phyloP scores from a whole-genome alignment of 30 jellyfish, hydroid and myxozoan species.

The Sanderia malayensis region DNA sequence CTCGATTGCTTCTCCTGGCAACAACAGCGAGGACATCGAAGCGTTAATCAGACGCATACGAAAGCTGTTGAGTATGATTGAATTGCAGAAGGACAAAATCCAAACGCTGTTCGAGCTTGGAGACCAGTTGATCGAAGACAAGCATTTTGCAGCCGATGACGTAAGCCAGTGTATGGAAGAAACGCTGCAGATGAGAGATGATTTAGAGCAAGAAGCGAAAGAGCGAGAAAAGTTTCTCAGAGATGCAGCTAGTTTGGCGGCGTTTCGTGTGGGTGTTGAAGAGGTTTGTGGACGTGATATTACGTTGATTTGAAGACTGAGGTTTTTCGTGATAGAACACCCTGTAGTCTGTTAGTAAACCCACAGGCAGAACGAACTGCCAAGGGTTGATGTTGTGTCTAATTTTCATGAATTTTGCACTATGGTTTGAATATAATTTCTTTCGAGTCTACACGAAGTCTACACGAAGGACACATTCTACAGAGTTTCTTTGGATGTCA shows the following conservation, averaged over 20 bases:
- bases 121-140: constrained; percentile 22
- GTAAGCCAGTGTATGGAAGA: neutral
- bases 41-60: constrained; percentile 30
- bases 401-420: too few species aligned
- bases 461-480: too few species aligned
- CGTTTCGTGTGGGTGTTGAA: constrained; percentile 24
- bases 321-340: too few species aligned
- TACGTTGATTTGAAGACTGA: too few species aligned
- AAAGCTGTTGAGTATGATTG: constrained; percentile 35
- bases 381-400: too few species aligned
- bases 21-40: constrained; percentile 25
- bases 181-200: constrained; percentile 6
- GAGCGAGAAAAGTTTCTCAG: constrained; percentile 39
- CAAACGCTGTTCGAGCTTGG: constrained; percentile 41
- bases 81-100: constrained; percentile 28
- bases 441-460: too few species aligned
- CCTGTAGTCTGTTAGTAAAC: too few species aligned
- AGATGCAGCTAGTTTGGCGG: constrained; percentile 23
- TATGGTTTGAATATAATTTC: too few species aligned
- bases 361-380: too few species aligned
- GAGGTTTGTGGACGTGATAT: too few species aligned
- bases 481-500: too few species aligned
- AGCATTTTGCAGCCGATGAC: constrained; percentile 20
- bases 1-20: constrained; percentile 33
- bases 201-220: constrained; percentile 6